Evolutionary conservation across 2,113 vertebrate species (phyloP).

Genomic region (Corvus cornix): DNA sequence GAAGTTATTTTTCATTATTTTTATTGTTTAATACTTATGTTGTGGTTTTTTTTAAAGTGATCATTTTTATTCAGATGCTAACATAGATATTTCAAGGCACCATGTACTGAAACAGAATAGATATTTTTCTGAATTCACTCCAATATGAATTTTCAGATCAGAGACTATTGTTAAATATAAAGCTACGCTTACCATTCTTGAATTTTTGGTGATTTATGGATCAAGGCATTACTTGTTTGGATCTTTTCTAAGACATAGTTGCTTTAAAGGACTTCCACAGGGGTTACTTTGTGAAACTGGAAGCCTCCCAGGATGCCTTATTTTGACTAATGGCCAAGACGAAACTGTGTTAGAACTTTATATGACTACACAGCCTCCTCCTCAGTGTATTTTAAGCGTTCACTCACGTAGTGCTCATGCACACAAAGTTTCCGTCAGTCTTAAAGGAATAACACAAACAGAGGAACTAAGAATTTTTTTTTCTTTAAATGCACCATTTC

Average conservation of each 20-base stretch:
- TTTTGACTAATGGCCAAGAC: conserved; percentile 6
- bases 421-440: neutral
- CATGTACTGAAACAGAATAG: neutral
- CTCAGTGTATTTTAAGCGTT: neutral
- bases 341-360: conserved; percentile 1
- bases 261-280: neutral
- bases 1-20: neutral
- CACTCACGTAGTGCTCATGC: neutral
- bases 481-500: neutral
- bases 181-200: neutral
- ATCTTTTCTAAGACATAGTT: neutral
- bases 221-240: neutral
- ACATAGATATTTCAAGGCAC: neutral
- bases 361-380: neutral
- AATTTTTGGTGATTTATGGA: conserved; percentile 1
- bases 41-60: neutral
- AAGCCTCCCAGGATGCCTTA: neutral
- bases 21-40: neutral
- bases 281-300: neutral
- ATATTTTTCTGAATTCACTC: neutral
- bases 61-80: neutral
- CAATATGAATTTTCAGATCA: neutral
- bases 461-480: neutral
- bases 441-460: neutral
- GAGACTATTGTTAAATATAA: neutral